These are phyloP conservation scores for Aphelinus certus DNA, from an alignment of 1,140 invertebrate species.

Conservation along the genomic window DNA sequence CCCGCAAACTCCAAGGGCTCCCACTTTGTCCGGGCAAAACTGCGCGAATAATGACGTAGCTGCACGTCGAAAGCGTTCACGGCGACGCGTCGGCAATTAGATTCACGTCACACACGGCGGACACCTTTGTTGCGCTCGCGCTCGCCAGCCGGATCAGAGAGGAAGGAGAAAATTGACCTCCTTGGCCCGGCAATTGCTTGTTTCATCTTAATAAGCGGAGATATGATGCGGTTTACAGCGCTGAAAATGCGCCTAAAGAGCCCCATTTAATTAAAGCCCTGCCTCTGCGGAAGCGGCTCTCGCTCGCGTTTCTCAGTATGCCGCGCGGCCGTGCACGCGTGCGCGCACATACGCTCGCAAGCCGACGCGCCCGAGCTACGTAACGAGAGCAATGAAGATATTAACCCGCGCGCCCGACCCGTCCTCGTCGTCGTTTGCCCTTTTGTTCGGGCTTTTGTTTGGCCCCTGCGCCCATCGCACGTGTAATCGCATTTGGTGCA, in stretches of 20 bases:
- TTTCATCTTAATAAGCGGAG: conserved; percentile 41
- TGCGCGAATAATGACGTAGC: not conserved
- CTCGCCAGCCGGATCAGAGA: not conserved
- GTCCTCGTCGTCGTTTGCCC: not conserved
- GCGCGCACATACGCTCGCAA: not conserved
- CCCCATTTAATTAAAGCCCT: conserved; percentile 37
- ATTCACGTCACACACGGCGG: not conserved
- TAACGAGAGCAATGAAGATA: conserved; percentile 20
- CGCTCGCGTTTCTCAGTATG: not conserved
- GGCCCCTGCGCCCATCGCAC: not conserved
- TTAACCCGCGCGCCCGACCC: not conserved
- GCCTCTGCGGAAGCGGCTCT: conserved; percentile 3
- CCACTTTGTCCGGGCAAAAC: too few species aligned
- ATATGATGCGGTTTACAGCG: conserved; percentile 37
- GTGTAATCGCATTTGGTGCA: conserved; percentile 1
- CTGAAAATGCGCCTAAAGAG: conserved; percentile 30
- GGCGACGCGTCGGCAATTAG: not conserved
- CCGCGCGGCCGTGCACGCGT: conserved; percentile 5
- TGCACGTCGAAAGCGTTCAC: not conserved
- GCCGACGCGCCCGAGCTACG: not conserved
- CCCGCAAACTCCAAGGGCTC: too few species aligned
- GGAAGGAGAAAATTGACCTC: conserved; percentile 41
- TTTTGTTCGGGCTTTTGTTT: not conserved
- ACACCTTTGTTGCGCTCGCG: not conserved
- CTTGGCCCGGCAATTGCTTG: conserved; percentile 39